Evolutionary conservation across 1,140 invertebrate genomes (phyloP), one percentile per base, ranked within the genome.

Genomic region (Condylostylus longicornis): DNA sequence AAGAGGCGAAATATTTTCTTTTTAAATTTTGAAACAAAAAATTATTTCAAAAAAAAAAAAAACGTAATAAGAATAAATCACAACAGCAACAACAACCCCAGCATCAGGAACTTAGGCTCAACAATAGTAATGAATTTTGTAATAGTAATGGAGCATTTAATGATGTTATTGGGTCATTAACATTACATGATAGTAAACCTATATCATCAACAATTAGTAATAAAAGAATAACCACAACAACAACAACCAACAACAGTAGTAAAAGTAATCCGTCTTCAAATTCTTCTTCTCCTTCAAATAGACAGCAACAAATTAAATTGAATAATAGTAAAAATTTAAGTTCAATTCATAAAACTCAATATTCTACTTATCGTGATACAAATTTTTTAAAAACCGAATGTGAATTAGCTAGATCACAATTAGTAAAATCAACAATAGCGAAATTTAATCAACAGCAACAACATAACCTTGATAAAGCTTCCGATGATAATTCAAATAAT

Each of bases 321-420:
- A n/a, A n/a, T n/a, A n/a, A n/a, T n/a, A n/a, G n/a, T n/a, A n/a
- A n/a, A n/a, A n/a, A n/a, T n/a, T n/a, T n/a, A n/a, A n/a, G n/a
- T n/a, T n/a, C n/a, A n/a, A n/a, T n/a, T n/a, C n/a, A n/a, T n/a
- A 7, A 25, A 10, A 7, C 15, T 27, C 39, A 54, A 10, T 38
- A 57, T 2, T 42, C 52, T 28, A 47, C 38, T 34, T 59, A 45
- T 41, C 49, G 53, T 41, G 54, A 59, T 45, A 45, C 50, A 19
- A 48, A 45, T 15, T 60, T 60, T 32, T 42, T 60, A 0, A 55
- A 54, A 44, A 50, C 46, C 31, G 57, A 60, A 42, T 60, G 53
- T 40, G 57, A 54, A 25, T 35, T 59, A 44, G 57, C 57, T n/a
- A 51, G 53, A 33, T 47, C 54, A n/a, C 57, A 56, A 45, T 48